Conservation (phyloP, 2,888 invertebrate genomes). For the Napeogenes inachia region DNA sequence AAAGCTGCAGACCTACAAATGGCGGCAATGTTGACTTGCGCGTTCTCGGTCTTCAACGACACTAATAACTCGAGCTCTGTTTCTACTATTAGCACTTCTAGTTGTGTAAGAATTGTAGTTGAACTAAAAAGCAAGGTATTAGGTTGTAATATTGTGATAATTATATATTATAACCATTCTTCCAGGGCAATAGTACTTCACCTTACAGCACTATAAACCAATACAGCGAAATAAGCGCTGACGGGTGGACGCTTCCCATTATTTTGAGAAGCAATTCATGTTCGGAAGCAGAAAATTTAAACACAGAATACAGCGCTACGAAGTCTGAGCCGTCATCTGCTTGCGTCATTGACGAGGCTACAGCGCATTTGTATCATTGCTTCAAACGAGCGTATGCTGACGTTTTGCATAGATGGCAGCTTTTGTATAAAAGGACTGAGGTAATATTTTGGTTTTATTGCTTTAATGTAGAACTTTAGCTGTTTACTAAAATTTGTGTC, state of each 20-base stretch:
- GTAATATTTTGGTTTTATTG: conserved; percentile 49
- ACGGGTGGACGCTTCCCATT: conserved; percentile 85
- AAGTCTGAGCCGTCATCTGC: conserved; percentile 56
- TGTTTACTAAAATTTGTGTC: too few relatives aligned
- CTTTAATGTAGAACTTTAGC: too few relatives aligned
- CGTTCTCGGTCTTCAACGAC: conserved; percentile 84
- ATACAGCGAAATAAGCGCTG: conserved; percentile 83
- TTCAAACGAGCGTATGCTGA: conserved; percentile 94
- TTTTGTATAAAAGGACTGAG: conserved; percentile 87
- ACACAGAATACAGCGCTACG: conserved; percentile 57
- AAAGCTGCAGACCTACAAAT: conserved; percentile 92
- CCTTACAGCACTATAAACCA: conserved; percentile 93
- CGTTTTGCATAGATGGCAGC: conserved; percentile 89
- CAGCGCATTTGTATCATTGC: conserved; percentile 83
- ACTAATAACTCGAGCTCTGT: conserved; percentile 73
- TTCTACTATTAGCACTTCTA: conserved; percentile 72
- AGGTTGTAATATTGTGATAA: conserved; percentile 9
- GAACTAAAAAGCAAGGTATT: neutral
- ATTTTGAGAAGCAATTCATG: conserved; percentile 89
- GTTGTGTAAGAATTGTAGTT: conserved; percentile 52
- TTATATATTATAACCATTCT: conserved; percentile 3
- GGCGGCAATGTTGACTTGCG: conserved; percentile 94
- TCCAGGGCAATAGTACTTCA: conserved; percentile 82
- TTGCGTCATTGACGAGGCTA: conserved; percentile 65
- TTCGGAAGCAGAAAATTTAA: conserved; percentile 89